Base-by-base conservation (phyloP, 2,113 vertebrate genomes). In the Hippocampus zosterae region DNA sequence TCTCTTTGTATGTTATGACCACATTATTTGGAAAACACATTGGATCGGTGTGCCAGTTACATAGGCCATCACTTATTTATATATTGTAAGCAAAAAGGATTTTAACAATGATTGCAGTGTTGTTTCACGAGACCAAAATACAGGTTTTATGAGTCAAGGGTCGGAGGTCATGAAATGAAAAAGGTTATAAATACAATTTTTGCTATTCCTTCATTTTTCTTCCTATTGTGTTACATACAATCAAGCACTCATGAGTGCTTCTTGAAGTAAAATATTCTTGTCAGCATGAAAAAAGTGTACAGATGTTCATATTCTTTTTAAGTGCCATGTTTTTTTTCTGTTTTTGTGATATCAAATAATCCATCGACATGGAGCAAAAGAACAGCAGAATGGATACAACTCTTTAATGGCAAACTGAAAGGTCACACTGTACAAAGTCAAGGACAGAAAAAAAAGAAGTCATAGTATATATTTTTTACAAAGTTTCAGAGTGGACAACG, bases 271-370 rank as follows among this genome's bases (percentile, higher is more conserved):
- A 86, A 79, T 85, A 81, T 84, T 83, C 73, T 86, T 48, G 63
- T 88, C 79, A 87, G 88, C 90, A 91, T 91, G 91, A 72, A 80
- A 84, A 87, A 87, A 81, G 71, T 91, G 87, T 91, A 89, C 86
- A 91, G 76, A 89, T 91, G 89, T 91, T 87, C 89, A 86, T 90
- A 77, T 90, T 86, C 79, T 89, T 90, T 92, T 84, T 81, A 90
- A 90, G 88, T 92, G 89, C 87, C 88, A 85, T 44, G 33, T 37
- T 75, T 85, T 86, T 80, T 77, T 82, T 85, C 90, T 88, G 63
- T 64, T 42, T 86, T 85, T 87, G 81, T 53, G 81, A 84, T 90
- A 87, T 84, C 83, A 79, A 83, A 78, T 66, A 73, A 84, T 81
- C 84, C 77, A 81, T 84, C 81, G 52, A 70, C 66, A 67, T 76